Conservation (phyloP, 35 echinoderm and acorn worm genomes). For the Amphiura filiformis region DNA sequence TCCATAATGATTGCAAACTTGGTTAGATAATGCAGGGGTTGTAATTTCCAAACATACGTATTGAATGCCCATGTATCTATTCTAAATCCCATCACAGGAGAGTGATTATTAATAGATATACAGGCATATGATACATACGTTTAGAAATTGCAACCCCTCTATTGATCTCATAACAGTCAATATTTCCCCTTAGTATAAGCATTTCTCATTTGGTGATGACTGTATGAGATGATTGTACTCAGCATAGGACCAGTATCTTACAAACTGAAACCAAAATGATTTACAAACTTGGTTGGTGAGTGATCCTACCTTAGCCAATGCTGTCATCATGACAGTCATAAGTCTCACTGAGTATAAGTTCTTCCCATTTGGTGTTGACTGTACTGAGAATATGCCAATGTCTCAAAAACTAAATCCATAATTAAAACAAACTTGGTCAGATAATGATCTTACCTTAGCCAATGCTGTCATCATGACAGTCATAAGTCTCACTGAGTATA, state of each 20-base stretch:
- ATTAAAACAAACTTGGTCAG: not conserved
- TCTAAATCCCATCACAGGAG: too few species aligned
- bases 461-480: conserved; percentile 77
- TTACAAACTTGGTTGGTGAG: not conserved
- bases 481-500: conserved; percentile 58
- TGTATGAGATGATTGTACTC: too few species aligned
- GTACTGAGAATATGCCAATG: too few species aligned
- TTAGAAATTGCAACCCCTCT: too few species aligned
- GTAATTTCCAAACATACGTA: not conserved
- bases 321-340: conserved; percentile 74
- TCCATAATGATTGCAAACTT: too few species aligned
- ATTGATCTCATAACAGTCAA: too few species aligned
- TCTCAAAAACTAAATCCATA: too few species aligned
- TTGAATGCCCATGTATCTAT: not conserved
- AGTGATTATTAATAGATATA: not conserved
- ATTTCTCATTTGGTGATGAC: too few species aligned
- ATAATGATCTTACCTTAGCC: conserved; percentile 47
- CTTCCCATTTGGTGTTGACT: conserved; percentile 24
- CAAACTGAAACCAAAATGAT: too few species aligned
- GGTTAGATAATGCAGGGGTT: too few species aligned
- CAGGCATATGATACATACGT: not conserved
- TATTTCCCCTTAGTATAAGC: too few species aligned
- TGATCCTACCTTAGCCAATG: conserved; percentile 73
- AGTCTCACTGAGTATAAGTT: conserved; percentile 58
- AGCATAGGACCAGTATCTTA: too few species aligned